Conservation (phyloP, 2,888 invertebrate species). For the Andrena praecox region DNA sequence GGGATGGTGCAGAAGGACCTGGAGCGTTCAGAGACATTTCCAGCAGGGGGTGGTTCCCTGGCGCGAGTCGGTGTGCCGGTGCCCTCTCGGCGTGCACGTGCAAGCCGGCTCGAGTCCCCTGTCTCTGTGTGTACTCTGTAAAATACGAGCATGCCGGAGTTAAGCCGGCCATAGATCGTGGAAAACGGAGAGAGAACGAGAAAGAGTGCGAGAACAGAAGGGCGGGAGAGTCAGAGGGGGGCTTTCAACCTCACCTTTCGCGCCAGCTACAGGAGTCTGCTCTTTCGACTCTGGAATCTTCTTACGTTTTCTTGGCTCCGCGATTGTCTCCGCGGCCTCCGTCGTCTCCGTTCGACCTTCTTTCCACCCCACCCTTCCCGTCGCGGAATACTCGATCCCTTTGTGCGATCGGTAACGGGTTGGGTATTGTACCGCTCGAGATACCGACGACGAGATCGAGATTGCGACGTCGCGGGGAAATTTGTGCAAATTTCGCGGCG, state of each 20-base stretch:
- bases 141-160: slow-evolving; percentile 79
- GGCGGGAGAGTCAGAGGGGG: slow-evolving; percentile 20
- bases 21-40: slow-evolving; percentile 48
- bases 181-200: slow-evolving; percentile 74
- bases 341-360: slow-evolving; percentile 7
- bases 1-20: background rate
- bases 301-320: slow-evolving; percentile 68
- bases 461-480: background rate
- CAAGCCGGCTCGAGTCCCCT: background rate
- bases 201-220: slow-evolving; percentile 35
- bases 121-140: slow-evolving; percentile 49
- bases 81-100: slow-evolving; percentile 6
- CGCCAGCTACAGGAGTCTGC: slow-evolving; percentile 75
- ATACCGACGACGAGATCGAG: background rate
- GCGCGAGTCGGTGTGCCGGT: background rate
- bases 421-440: slow-evolving; percentile 23
- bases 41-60: slow-evolving; percentile 27
- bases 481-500: slow-evolving; percentile 9
- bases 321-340: slow-evolving; percentile 56
- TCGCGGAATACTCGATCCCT: background rate
- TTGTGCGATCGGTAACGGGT: slow-evolving; percentile 30
- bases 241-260: slow-evolving; percentile 68
- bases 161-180: slow-evolving; percentile 81
- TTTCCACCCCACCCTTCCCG: background rate
- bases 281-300: slow-evolving; percentile 78